Base-by-base conservation (phyloP, 1,140 invertebrate species). In the Hylyphantes graminicola region DNA sequence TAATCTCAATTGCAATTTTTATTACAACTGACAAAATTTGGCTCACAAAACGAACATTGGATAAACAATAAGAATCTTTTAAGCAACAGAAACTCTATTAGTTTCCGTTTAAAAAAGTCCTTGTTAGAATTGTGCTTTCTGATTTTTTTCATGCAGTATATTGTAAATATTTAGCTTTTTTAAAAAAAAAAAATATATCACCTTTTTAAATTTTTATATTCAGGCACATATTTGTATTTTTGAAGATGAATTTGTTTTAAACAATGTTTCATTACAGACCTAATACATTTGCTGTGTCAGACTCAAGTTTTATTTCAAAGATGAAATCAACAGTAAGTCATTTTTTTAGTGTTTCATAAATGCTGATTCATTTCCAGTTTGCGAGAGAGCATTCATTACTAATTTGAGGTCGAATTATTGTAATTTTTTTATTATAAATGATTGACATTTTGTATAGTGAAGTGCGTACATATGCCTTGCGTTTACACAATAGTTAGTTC, bases 301-400 rank as follows among this genome's bases (percentile, higher is more conserved):
- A 97, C 88, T 96, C 94, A 89, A 96, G 95, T 19, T 97, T 97
- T 87, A 95, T 97, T 72, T 94, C 95, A 87, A 97, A 97, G 90
- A 90, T 97, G 78, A 94, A 96, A 89, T 90, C 93, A 0, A 96
- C 95, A 0, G 85, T 87, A 78, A 85, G 77, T 81, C 54, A 19
- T 21, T 51, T 15, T 17, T 85, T 15, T 68, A 21, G 67, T 51
- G n/a, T 11, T 79, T 64, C 6, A 67, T 10, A 35, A 50, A 53
- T 53, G 48, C 19, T 55, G 35, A 17, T n/a, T 72, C 15, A 19
- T 51, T 7, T 9, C 15, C n/a, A 19, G 11, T 10, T 53, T 9
- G 11, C 6, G 4, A 72, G n/a, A 17, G 51, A 72, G 51, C 15
- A 8, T 50, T 10, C 10, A 35, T 72, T 6, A 51, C 13, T 70